Base-by-base conservation (phyloP, 2,888 invertebrate genomes). In the Drosophila parthenogenetica region DNA sequence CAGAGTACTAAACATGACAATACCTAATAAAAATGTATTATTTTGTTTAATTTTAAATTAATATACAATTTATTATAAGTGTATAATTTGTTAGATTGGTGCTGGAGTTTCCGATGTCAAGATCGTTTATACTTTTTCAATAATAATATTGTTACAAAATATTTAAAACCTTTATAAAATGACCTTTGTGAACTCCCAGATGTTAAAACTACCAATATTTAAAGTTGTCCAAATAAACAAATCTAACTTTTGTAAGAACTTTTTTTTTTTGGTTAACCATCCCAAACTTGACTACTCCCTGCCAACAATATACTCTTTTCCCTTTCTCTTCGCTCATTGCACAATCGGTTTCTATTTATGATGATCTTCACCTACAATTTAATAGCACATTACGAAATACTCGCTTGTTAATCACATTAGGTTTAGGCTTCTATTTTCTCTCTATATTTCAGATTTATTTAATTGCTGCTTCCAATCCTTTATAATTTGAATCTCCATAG, bases 401-500 rank as follows among this genome's bases (percentile, higher is more conserved):
- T 53, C 25, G 16, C 40, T 14, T 16, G 39, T 22, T 40, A 40
- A 53, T 53, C 29, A 40, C 16, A 29, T 17, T 7, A 19, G 32
- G 17, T 43, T 54, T 54, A 5, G 29, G 29, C 8, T 29, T 29
- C 29, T 29, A 8, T 8, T 29, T 29, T 29, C n/a, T 29, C 17
- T 32, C n/a, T n/a, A n/a, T 32, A 13, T 43, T 5, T 80, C 69
- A 70, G 82, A 89, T 74, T 84, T 85, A 58, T 86, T 84, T 54
- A 81, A 77, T 37, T 89, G 74, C 67, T 87, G 86, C 45, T 87
- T 82, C 70, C 76, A 91, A 22, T 83, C 91, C 32, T 86, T 69
- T 53, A 80, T 81, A 43, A 29, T 75, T 53, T 25, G 73, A 93
- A 92, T 93, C 69, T 32, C 50, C 63, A 68, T 89, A 77, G 16